phyloP scores from a whole-genome alignment of 2,797 vertebrate species.

The Danio kyathit region DNA sequence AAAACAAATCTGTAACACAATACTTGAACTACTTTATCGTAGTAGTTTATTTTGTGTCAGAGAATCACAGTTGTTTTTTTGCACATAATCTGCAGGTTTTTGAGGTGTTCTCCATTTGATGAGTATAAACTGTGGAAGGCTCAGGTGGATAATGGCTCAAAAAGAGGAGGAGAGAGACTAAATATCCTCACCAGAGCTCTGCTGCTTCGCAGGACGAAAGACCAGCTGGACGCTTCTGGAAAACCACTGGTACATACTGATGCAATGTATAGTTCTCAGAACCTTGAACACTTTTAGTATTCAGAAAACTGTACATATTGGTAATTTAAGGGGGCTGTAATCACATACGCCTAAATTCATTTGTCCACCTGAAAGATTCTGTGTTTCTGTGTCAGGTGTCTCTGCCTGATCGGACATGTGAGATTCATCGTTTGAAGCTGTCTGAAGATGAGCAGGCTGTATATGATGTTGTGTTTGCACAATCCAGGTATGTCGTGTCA shows the following conservation, averaged over 20 bases:
- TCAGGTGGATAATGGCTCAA: constrained; percentile 95
- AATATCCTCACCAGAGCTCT: constrained; percentile 90
- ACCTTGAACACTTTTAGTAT: too few species aligned
- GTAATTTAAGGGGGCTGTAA: background rate
- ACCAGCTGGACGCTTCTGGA: constrained; percentile 85
- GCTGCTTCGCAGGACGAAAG: constrained; percentile 90
- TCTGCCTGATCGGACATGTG: constrained; percentile 83
- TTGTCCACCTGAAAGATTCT: background rate
- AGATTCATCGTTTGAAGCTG: constrained; percentile 86
- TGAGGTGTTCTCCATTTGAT: constrained; percentile 93
- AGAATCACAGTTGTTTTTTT: background rate
- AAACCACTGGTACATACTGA: constrained; percentile 63
- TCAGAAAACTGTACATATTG: background rate
- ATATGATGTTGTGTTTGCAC: constrained; percentile 90
- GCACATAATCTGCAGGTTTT: constrained; percentile 80
- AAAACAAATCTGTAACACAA: too few species aligned
- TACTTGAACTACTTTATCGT: too few species aligned
- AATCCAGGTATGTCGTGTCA: constrained; percentile 82
- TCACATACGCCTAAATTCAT: background rate
- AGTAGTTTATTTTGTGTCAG: background rate
- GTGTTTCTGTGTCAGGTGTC: constrained; percentile 76
- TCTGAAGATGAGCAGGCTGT: constrained; percentile 88
- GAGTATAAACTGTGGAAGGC: constrained; percentile 93
- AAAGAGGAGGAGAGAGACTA: constrained; percentile 89
- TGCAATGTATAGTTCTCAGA: background rate